phyloP scores from a whole-genome alignment of 2,113 vertebrate species.

The Planiliza haematocheilus region DNA sequence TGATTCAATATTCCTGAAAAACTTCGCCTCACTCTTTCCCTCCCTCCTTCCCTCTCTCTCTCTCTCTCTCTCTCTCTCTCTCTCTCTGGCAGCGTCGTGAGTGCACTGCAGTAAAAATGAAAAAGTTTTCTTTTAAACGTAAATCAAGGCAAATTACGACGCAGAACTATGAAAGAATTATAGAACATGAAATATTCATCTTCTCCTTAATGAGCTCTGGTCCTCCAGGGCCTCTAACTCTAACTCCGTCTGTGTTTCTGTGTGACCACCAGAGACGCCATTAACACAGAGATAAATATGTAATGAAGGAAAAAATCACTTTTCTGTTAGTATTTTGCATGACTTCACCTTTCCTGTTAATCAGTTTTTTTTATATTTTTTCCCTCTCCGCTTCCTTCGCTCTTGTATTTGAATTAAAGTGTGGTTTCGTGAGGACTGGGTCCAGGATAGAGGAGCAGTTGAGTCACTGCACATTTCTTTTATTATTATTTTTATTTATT shows the following conservation, averaged over 20 bases:
- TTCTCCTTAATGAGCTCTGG: constrained; percentile 81
- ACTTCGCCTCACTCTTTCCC: neutral
- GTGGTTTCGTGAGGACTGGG: constrained; percentile 40
- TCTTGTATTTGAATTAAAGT: constrained; percentile 24
- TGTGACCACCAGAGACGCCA: constrained; percentile 74
- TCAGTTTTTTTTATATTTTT: constrained; percentile 56
- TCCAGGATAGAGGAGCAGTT: constrained; percentile 49
- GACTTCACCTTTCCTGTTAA: constrained; percentile 81
- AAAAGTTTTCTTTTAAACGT: constrained; percentile 73
- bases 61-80: constrained; percentile 29
- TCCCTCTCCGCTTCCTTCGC: constrained; percentile 17
- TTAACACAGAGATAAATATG: constrained; percentile 84
- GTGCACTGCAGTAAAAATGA: constrained; percentile 70
- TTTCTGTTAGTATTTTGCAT: constrained; percentile 80
- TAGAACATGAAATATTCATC: constrained; percentile 83
- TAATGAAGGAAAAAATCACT: constrained; percentile 83
- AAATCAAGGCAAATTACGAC: constrained; percentile 79
- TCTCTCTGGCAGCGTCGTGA: constrained; percentile 44
- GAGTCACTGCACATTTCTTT: constrained; percentile 56
- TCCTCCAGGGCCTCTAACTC: constrained; percentile 61
- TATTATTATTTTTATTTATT: constrained; percentile 1
- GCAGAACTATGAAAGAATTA: constrained; percentile 84
- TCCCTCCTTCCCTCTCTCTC: neutral
- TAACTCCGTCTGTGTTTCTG: constrained; percentile 6
- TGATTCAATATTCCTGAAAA: constrained; percentile 69